These are phyloP conservation scores for Lissocephala sabroskyi DNA, from an alignment of 2,888 invertebrate species.

Conservation along the genomic window DNA sequence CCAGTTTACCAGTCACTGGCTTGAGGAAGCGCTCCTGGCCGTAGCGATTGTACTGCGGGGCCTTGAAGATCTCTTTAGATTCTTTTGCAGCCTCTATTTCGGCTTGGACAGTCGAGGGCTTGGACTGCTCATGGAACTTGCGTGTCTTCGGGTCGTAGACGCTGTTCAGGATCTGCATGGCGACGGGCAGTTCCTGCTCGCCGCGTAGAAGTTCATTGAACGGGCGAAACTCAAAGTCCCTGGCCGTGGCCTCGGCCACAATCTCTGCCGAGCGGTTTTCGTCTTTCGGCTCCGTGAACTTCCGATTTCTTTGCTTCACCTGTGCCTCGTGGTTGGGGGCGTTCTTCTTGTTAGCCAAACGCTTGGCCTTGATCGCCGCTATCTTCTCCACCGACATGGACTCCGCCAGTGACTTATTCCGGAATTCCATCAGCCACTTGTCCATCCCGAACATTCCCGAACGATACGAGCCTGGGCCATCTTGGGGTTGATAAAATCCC, in stretches of 20 bases:
- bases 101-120: background rate
- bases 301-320: background rate
- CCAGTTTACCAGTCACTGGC: background rate
- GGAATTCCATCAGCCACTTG: no score
- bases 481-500: no score
- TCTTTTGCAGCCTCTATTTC: background rate
- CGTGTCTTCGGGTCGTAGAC: constrained; percentile 7
- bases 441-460: no score
- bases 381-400: constrained; percentile 21
- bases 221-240: constrained; percentile 14
- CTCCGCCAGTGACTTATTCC: constrained; percentile 4
- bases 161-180: background rate
- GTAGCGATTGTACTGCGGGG: constrained; percentile 20
- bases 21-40: constrained; percentile 19
- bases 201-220: constrained; percentile 13
- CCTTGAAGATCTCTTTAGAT: background rate
- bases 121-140: background rate
- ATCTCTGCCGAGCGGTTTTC: constrained; percentile 8
- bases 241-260: constrained; percentile 10
- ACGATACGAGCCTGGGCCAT: no score
- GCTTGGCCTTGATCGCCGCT: constrained; percentile 19
- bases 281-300: background rate
- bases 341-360: constrained; percentile 15
- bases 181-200: constrained; percentile 12
- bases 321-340: background rate